Base-by-base conservation (phyloP, 2,888 invertebrate genomes). In the Drosophila subquinaria region DNA sequence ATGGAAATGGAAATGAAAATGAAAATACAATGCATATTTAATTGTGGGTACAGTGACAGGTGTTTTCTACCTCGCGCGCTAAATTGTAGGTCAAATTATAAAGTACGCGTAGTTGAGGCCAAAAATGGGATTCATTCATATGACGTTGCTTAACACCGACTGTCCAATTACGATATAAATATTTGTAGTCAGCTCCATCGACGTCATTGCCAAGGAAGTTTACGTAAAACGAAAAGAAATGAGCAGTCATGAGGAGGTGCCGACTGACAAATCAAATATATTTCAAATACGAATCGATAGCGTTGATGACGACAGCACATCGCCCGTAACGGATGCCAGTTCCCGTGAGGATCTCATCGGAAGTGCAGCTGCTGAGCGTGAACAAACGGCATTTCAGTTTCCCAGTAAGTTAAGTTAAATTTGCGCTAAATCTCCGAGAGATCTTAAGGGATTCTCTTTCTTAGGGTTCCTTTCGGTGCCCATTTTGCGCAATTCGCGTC, bases 401-500 rank as follows among this genome's bases (percentile, higher is more conserved):
- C 89, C 90, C 72, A 80, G 89, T 89, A 36, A 45, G 76, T 50
- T 23, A 0, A n/a, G 6, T 9, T 1, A 11, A 48, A 30, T 0
- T 1, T 10, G 6, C 13, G 4, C 17, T 30, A 13, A 62, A n/a
- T 6, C 17, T 3, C 17, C 11, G 1, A 13, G 11, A 45, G n/a
- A n/a, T 9, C 0, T 13, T 3, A 52, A 20, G 4, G 5, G 1
- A 13, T 15, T 33, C 0, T 6, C 9, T 13, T 42, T 36, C 9
- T 15, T 48, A 91, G 91, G 92, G 84, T 92, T 92, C 67, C 86
- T 92, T 8, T 92, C 92, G 27, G 92, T 92, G 60, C 92, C 92
- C 35, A 81, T 90, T 6, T 66, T 92, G 23, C 91, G 90, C n/a
- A 91, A 86, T 59, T 63, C 79, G 5, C 85, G 85, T 1, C 73